phyloP scores from a whole-genome alignment of 2,797 vertebrate genomes.

The Cyclura pinguis region DNA sequence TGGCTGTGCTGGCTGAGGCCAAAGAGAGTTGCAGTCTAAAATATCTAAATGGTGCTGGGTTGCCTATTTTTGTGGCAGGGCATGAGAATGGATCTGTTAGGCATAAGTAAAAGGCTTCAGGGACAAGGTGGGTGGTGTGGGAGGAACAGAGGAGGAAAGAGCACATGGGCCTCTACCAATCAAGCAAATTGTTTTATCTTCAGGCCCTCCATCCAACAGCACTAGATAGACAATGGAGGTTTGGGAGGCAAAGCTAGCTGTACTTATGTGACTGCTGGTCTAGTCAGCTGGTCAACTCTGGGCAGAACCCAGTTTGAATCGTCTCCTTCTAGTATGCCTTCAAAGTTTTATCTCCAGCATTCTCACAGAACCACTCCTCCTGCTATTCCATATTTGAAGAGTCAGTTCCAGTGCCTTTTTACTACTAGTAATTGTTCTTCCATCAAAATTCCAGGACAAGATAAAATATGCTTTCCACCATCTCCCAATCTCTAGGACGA shows the following conservation, averaged over 20 bases:
- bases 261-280: background rate
- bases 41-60: too few relatives aligned
- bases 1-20: background rate
- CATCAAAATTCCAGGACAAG: too few relatives aligned
- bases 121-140: background rate
- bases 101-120: background rate
- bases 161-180: background rate
- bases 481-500: background rate
- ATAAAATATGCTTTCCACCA: background rate
- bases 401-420: background rate
- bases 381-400: background rate
- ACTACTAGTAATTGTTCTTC: too few relatives aligned
- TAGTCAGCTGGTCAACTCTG: too few relatives aligned
- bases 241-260: too few relatives aligned
- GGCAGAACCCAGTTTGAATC: background rate
- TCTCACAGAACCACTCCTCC: too few relatives aligned
- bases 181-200: background rate
- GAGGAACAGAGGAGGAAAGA: background rate
- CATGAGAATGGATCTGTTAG: too few relatives aligned
- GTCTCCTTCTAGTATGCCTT: background rate
- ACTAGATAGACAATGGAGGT: too few relatives aligned
- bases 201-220: background rate
- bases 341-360: background rate
- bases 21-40: background rate
- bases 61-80: too few relatives aligned